Percentiles rank a stretch among this genome's conserved stretches.
These are phyloP conservation scores for Brachionus koreanus DNA, from an alignment of 1,140 invertebrate species.

Conservation along the genomic window DNA sequence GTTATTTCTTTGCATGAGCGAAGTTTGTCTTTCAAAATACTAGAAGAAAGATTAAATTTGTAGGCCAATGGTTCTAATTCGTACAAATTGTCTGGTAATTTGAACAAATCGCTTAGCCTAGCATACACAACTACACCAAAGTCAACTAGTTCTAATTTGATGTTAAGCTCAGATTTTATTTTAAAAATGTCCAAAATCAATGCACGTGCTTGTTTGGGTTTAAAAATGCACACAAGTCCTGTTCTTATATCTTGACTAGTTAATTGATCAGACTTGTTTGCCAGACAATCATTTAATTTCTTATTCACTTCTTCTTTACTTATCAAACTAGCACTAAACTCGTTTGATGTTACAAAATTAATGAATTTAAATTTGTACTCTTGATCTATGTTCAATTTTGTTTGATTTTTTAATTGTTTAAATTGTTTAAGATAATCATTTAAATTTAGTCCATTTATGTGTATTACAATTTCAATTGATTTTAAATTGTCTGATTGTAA, in stretches of 20 bases:
- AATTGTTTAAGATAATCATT: neutral
- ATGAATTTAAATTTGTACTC: neutral
- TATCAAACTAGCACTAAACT: neutral
- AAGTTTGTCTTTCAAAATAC: neutral
- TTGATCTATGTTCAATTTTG: neutral
- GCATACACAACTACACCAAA: neutral
- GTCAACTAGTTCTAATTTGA: neutral
- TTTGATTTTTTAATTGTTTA: neutral
- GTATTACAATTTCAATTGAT: constrained; percentile 18
- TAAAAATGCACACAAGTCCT: neutral
- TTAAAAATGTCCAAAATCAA: neutral
- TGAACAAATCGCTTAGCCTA: neutral
- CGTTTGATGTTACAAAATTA: neutral
- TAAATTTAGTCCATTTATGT: constrained; percentile 8
- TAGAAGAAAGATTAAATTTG: neutral
- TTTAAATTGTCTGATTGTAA: constrained; percentile 38
- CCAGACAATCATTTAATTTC: neutral
- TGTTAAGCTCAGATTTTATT: constrained; percentile 4
- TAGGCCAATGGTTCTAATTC: neutral
- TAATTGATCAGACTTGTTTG: neutral
- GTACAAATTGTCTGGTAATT: neutral
- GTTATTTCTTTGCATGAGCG: neutral
- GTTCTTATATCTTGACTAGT: neutral
- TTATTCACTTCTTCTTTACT: neutral
- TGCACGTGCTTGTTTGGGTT: neutral